Evolutionary conservation across 2,113 vertebrate species (phyloP).

Genomic region (Pogona vitticeps): DNA sequence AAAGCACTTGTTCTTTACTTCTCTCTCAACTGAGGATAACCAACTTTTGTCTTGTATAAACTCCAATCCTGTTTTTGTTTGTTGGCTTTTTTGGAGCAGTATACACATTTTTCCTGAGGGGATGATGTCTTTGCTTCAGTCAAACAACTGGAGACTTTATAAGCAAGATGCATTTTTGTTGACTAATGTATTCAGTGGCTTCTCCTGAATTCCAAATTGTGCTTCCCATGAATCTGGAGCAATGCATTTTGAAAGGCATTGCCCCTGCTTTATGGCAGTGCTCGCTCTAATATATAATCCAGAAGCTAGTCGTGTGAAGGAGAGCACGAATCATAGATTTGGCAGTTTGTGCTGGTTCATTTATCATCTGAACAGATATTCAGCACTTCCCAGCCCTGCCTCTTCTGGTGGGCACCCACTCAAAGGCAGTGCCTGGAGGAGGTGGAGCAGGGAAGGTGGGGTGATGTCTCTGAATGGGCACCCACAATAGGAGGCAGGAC

Average conservation of each 20-base stretch:
- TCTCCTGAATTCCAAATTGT: background rate
- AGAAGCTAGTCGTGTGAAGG: background rate
- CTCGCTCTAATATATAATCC: constrained; percentile 6
- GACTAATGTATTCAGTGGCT: background rate
- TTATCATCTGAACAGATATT: too few species aligned
- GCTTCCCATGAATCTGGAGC: constrained; percentile 1
- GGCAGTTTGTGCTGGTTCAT: too few species aligned
- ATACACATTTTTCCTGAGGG: background rate
- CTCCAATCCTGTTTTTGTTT: constrained; percentile 29
- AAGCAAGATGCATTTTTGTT: constrained; percentile 22
- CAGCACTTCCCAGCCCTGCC: too few species aligned
- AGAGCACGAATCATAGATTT: too few species aligned
- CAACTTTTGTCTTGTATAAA: background rate
- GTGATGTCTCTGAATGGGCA: too few species aligned
- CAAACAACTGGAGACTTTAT: constrained; percentile 24
- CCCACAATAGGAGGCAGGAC: too few species aligned
- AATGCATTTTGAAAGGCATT: constrained; percentile 31
- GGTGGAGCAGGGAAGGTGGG: too few species aligned
- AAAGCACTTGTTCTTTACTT: constrained; percentile 1
- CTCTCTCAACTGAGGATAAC: background rate
- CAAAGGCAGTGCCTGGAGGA: too few species aligned
- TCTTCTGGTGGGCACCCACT: too few species aligned
- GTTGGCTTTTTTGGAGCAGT: constrained; percentile 32
- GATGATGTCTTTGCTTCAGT: constrained; percentile 15
- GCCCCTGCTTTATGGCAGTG: constrained; percentile 7